Percentiles rank a stretch among this genome's conserved stretches.
Evolutionary conservation across 2,888 invertebrate genomes (phyloP).

Genomic region (Nomada fucata): DNA sequence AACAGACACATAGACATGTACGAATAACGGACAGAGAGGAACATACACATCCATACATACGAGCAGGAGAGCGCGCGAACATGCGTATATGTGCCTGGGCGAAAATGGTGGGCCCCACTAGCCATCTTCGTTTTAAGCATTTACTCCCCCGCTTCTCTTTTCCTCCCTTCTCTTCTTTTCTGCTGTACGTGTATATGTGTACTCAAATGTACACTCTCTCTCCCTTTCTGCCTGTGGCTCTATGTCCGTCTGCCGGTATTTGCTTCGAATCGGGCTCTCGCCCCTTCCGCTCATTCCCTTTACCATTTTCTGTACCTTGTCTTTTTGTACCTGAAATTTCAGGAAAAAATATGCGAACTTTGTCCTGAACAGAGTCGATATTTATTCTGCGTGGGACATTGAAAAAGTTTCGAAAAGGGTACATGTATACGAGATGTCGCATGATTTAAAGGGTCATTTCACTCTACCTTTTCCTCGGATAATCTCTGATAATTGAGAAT

Average conservation of each 20-base stretch:
- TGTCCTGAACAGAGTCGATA: conserved; percentile 58
- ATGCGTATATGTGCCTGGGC: conserved; percentile 57
- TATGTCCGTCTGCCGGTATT: conserved; percentile 76
- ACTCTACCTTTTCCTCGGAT: neutral
- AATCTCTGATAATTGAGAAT: neutral
- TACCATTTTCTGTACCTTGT: conserved; percentile 42
- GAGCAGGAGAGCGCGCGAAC: conserved; percentile 13
- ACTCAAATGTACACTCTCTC: conserved; percentile 50
- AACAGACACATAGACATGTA: conserved; percentile 45
- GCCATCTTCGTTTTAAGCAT: conserved; percentile 86
- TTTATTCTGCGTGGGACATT: conserved; percentile 34
- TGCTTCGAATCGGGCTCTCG: conserved; percentile 79
- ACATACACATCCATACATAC: conserved; percentile 40
- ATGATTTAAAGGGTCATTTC: conserved; percentile 15
- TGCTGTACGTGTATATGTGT: conserved; percentile 37
- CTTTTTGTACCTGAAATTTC: conserved; percentile 65
- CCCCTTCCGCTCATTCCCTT: conserved; percentile 59
- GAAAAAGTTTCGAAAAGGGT: conserved; percentile 17
- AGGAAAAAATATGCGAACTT: conserved; percentile 56
- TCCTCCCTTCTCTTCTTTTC: conserved; percentile 62
- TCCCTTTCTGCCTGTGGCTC: conserved; percentile 42
- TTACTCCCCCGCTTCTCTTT: conserved; percentile 80
- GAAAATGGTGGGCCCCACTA: conserved; percentile 86
- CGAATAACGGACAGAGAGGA: conserved; percentile 55
- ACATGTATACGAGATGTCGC: conserved; percentile 3